These are phyloP conservation scores for Stratiomys singularior DNA, from an alignment of 2,888 invertebrate species.

Conservation along the genomic window DNA sequence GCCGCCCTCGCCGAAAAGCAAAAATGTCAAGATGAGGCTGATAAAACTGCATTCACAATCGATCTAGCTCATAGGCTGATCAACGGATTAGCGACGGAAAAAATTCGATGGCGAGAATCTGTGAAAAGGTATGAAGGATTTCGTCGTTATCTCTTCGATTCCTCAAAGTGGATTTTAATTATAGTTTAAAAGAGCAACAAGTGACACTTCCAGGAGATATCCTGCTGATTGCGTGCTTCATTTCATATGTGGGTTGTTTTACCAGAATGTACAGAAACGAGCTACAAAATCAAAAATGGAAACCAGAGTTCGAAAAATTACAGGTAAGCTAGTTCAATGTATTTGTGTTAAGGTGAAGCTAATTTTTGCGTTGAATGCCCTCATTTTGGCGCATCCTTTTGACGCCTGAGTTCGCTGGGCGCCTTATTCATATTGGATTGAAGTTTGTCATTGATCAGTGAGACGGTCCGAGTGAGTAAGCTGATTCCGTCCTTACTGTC, in stretches of 20 bases:
- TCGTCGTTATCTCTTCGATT: no score
- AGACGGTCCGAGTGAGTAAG: no score
- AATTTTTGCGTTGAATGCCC: no score
- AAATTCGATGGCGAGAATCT: conserved; percentile 81
- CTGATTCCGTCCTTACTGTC: no score
- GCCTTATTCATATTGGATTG: background rate
- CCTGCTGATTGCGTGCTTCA: conserved; percentile 88
- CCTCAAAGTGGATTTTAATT: no score
- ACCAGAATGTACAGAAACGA: conserved; percentile 83
- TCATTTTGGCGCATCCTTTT: no score
- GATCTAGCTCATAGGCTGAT: conserved; percentile 92
- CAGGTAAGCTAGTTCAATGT: no score
- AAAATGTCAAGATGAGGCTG: conserved; percentile 92
- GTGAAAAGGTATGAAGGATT: conserved; percentile 66
- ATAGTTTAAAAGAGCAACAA: conserved; percentile 61
- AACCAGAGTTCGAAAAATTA: conserved; percentile 78
- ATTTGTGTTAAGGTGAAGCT: background rate
- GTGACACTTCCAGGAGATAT: conserved; percentile 89
- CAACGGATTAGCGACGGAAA: conserved; percentile 92
- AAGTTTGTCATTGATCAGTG: no score
- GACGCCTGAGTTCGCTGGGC: no score
- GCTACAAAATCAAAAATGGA: conserved; percentile 81
- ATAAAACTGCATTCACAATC: conserved; percentile 87
- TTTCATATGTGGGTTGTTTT: conserved; percentile 95
- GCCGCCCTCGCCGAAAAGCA: conserved; percentile 86